Evolutionary conservation across 2,113 vertebrate species (phyloP).

Genomic region (Echinops telfairi): DNA sequence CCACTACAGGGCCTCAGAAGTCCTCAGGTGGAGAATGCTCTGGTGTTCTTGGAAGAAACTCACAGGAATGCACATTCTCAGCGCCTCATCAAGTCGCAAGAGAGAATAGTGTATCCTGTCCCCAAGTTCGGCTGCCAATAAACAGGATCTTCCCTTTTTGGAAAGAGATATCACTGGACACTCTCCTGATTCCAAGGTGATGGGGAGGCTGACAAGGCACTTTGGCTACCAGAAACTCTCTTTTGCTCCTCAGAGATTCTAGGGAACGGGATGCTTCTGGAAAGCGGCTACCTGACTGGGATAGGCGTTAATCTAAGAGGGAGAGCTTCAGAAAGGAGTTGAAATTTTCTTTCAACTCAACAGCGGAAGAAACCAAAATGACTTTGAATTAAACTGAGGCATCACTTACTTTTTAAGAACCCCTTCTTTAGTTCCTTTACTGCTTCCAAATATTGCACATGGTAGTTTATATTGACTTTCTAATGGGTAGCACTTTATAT

Average conservation of each 20-base stretch:
- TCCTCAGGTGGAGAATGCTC: constrained; percentile 70
- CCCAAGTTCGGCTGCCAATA: constrained; percentile 21
- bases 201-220: not conserved
- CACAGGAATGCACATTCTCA: constrained; percentile 77
- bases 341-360: not conserved
- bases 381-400: not conserved
- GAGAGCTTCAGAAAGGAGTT: not conserved
- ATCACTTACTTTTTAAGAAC: not conserved
- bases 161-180: not conserved
- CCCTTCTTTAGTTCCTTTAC: not conserved
- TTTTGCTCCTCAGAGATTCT: not conserved
- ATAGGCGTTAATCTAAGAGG: not conserved
- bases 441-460: constrained; percentile 10
- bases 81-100: constrained; percentile 23
- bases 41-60: constrained; percentile 71
- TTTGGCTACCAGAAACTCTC: not conserved
- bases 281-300: not conserved
- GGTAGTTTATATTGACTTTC: constrained; percentile 42
- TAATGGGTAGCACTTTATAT: not conserved
- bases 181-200: not conserved
- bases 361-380: not conserved
- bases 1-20: constrained; percentile 63
- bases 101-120: not conserved
- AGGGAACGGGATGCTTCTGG: not conserved
- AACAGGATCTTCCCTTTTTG: too few relatives aligned